Conservation (phyloP, 1,140 invertebrate species). For the Hylaeus anthracinus region DNA sequence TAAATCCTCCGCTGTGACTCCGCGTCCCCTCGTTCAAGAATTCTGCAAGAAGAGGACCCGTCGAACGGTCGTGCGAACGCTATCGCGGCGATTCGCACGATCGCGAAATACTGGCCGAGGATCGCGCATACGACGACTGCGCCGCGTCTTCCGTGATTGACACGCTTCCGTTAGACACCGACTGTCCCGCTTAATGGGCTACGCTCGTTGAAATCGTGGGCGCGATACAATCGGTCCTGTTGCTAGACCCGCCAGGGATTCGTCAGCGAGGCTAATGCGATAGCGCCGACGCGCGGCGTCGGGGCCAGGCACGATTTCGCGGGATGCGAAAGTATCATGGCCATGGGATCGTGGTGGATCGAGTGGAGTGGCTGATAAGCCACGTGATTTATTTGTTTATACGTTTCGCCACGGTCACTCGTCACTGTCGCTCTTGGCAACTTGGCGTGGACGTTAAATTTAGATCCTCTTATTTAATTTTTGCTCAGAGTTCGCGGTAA, state of each 20-base stretch:
- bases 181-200: slow-evolving; percentile 52
- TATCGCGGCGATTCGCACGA: slow-evolving; percentile 42
- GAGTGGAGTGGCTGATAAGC: background rate
- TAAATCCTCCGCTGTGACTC: background rate
- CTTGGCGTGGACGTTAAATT: too few relatives aligned
- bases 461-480: too few relatives aligned
- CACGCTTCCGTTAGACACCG: slow-evolving; percentile 53
- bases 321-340: background rate
- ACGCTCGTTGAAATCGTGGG: slow-evolving; percentile 48
- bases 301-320: slow-evolving; percentile 8
- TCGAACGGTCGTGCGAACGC: slow-evolving; percentile 19
- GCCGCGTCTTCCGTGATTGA: slow-evolving; percentile 38
- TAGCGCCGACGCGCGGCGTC: background rate
- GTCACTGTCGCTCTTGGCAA: background rate
- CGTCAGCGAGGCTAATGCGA: slow-evolving; percentile 37
- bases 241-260: slow-evolving; percentile 20
- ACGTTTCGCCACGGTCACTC: background rate
- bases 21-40: slow-evolving; percentile 6
- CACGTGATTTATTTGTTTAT: background rate
- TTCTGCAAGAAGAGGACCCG: background rate
- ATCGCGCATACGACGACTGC: slow-evolving; percentile 10
- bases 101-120: slow-evolving; percentile 35
- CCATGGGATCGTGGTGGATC: background rate
- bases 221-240: slow-evolving; percentile 35
- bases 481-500: too few relatives aligned